Evolutionary conservation across 2,888 invertebrate genomes (phyloP), one percentile per base, ranked within the genome.

Genomic region (Orthosia gracilis): DNA sequence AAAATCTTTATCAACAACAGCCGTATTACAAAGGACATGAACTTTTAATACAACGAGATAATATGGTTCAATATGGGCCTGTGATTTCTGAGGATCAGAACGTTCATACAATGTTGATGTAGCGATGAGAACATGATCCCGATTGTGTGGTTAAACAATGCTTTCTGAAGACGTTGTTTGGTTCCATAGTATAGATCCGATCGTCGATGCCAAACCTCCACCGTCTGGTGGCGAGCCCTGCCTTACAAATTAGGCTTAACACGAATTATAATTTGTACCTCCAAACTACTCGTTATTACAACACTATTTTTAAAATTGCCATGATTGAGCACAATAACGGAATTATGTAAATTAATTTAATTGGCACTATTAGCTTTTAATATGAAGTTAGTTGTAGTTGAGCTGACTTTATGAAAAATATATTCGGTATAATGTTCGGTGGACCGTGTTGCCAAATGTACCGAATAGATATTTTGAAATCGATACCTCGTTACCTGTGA

Each of bases 311-410:
- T 67, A 17, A 47, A 59, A 64, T 63, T 62, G 45, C 55, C 57
- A 54, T 65, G 58, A 64, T 68, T 63, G 47, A 74, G 49, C 73
- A 62, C 54, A 59, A 45, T 72, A n/a, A 7, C 47, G 52, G 70
- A 63, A 66, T 72, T 72, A 74, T 70, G 69, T 47, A 70, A 76
- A 86, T 72, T 50, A 68, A 72, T 80, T 47, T 63, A 76, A 86
- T 80, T 83, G 84, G 50, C 64, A 69, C 23, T n/a, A 83, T 73
- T 74, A 70, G 47, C 61, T 74, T 71, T 47, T 69, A 76, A 58
- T 65, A 9, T 40, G 40, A 9, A 55, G 5, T 61, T 62, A 18
- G 26, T 62, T 23, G 17, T 50, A 49, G 40, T 40, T 26, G 26
- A 21, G 13, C 12, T 12, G 17, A 26, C 4, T 55, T 54, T 61